These are phyloP conservation scores for Camponotus fellah DNA, from an alignment of 2,888 invertebrate species.

Conservation along the genomic window DNA sequence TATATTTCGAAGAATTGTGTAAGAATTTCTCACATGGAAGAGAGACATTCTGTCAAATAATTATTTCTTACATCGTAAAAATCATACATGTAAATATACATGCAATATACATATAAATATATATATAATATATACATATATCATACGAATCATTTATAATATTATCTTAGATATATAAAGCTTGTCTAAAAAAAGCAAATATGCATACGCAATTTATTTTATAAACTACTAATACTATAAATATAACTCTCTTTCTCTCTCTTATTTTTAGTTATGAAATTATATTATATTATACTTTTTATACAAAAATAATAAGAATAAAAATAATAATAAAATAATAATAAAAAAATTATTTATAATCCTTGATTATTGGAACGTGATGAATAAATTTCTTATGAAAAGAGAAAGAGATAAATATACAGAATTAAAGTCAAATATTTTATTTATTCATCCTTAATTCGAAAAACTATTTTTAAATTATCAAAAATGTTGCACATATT, in stretches of 20 bases:
- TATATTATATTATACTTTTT: background rate
- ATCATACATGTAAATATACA: background rate
- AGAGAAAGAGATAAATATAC: background rate
- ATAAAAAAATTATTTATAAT: background rate
- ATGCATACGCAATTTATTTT: background rate
- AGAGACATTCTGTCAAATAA: background rate
- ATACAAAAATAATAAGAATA: too few species aligned
- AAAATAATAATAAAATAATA: too few species aligned
- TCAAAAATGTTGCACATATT: background rate
- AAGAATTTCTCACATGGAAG: background rate
- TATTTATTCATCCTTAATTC: background rate
- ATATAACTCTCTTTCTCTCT: background rate
- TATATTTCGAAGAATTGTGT: background rate
- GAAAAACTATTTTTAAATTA: background rate
- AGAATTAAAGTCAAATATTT: background rate
- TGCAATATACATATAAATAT: background rate
- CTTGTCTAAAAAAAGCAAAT: background rate
- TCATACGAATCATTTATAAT: slow-evolving; percentile 22
- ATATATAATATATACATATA: background rate
- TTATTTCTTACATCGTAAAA: slow-evolving; percentile 14
- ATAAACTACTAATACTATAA: background rate
- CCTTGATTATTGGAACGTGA: background rate
- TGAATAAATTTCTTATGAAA: background rate
- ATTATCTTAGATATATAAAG: background rate
- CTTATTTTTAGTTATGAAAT: background rate